Conservation (phyloP, 2,888 invertebrate species). For the Imbricaverruca yamaguchii region DNA sequence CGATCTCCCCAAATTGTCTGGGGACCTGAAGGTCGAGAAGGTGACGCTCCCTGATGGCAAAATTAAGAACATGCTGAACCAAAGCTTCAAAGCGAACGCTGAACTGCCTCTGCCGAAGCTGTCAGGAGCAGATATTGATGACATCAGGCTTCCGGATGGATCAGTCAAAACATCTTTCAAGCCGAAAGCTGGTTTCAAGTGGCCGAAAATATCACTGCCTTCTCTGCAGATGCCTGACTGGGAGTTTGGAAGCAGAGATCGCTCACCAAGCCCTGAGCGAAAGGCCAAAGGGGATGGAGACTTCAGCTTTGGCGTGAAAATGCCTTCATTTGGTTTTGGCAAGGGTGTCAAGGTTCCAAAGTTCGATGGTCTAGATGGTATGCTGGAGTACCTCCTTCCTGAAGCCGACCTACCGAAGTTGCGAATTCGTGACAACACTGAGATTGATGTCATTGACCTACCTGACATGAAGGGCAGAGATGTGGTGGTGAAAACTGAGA, state of each 20-base stretch:
- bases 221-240: background rate
- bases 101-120: background rate
- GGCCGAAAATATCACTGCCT: background rate
- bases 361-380: background rate
- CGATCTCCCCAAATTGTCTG: background rate
- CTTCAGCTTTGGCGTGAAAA: background rate
- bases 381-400: background rate
- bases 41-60: background rate
- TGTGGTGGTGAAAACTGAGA: background rate
- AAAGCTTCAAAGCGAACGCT: background rate
- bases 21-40: no score
- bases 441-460: background rate
- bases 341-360: background rate
- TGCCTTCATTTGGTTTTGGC: background rate
- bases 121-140: background rate
- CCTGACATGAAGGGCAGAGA: background rate
- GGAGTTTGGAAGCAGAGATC: background rate
- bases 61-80: background rate
- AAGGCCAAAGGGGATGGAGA: background rate
- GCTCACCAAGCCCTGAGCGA: background rate
- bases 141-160: background rate
- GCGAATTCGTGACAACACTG: conserved; percentile 1
- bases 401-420: background rate
- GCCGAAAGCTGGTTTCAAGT: background rate
- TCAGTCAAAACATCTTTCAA: background rate